These are phyloP conservation scores for Bombus haemorrhoidalis DNA, from an alignment of 1,140 invertebrate species.

Conservation along the genomic window DNA sequence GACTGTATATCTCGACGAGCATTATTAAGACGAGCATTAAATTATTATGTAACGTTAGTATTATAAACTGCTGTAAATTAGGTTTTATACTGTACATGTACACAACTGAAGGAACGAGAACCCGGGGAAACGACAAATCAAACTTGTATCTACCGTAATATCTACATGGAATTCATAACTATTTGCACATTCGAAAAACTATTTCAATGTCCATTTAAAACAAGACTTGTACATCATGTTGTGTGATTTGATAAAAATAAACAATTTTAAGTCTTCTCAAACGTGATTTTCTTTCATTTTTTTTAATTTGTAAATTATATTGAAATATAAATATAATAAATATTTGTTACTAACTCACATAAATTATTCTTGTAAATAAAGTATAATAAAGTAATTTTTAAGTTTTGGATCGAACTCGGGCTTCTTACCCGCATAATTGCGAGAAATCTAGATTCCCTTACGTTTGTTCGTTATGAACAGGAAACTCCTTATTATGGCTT, in stretches of 20 bases:
- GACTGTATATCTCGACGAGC: conserved; percentile 45
- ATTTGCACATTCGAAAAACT: conserved; percentile 49
- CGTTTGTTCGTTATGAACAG: conserved; percentile 72
- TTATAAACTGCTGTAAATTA: conserved; percentile 63
- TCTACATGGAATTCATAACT: conserved; percentile 56
- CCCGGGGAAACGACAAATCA: conserved; percentile 57
- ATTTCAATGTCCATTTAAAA: conserved; percentile 59
- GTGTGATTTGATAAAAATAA: conserved; percentile 77
- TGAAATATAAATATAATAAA: neutral
- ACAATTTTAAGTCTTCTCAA: conserved; percentile 64
- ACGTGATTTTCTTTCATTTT: conserved; percentile 9
- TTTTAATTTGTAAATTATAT: neutral
- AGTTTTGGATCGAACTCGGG: neutral
- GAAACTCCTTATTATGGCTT: conserved; percentile 75
- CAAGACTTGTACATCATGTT: conserved; percentile 72
- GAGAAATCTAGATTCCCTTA: neutral
- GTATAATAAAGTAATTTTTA: neutral
- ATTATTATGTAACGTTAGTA: conserved; percentile 52
- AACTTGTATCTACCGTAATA: conserved; percentile 60
- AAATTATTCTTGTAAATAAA: neutral
- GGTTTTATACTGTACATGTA: conserved; percentile 62
- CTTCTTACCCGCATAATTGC: neutral
- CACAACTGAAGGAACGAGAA: conserved; percentile 38
- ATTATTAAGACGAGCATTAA: conserved; percentile 23
- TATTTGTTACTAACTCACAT: neutral